phyloP scores from a whole-genome alignment of 2,888 invertebrate genomes.

The Ramazzottius varieornatus region DNA sequence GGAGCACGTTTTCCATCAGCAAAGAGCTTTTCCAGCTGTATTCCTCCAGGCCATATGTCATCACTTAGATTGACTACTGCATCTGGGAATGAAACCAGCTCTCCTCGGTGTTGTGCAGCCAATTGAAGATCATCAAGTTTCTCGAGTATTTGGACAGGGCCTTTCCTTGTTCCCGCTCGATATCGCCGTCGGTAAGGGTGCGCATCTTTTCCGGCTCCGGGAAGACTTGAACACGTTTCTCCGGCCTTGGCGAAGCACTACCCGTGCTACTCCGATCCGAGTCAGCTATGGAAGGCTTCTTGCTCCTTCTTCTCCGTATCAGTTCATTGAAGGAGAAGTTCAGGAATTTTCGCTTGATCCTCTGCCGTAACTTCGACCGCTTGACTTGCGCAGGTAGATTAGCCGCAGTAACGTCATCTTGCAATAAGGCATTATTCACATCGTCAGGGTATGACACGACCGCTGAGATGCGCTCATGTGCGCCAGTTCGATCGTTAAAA shows the following conservation, averaged over 20 bases:
- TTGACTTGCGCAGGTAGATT: not conserved
- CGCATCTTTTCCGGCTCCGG: slow-evolving; percentile 12
- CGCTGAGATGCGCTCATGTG: not conserved
- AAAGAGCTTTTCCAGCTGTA: too few relatives aligned
- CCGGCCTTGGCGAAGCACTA: not conserved
- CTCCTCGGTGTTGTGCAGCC: slow-evolving; percentile 63
- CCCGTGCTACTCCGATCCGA: not conserved
- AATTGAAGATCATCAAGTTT: slow-evolving; percentile 87
- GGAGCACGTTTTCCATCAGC: too few relatives aligned
- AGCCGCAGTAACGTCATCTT: not conserved
- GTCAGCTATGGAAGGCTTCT: not conserved
- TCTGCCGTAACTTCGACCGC: not conserved
- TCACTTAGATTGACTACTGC: too few relatives aligned
- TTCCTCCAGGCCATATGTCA: too few relatives aligned
- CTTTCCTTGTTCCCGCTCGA: slow-evolving; percentile 51
- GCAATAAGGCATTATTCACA: not conserved
- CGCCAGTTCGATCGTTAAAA: not conserved
- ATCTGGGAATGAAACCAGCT: slow-evolving; percentile 3
- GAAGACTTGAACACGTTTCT: not conserved
- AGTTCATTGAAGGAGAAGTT: slow-evolving; percentile 3
- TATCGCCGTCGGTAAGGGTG: slow-evolving; percentile 44
- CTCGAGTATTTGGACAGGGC: slow-evolving; percentile 62
- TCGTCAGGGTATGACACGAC: not conserved
- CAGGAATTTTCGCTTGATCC: not conserved
- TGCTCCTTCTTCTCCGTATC: not conserved